phyloP scores from a whole-genome alignment of 2,888 invertebrate species.

The Rhogogaster chlorosoma region DNA sequence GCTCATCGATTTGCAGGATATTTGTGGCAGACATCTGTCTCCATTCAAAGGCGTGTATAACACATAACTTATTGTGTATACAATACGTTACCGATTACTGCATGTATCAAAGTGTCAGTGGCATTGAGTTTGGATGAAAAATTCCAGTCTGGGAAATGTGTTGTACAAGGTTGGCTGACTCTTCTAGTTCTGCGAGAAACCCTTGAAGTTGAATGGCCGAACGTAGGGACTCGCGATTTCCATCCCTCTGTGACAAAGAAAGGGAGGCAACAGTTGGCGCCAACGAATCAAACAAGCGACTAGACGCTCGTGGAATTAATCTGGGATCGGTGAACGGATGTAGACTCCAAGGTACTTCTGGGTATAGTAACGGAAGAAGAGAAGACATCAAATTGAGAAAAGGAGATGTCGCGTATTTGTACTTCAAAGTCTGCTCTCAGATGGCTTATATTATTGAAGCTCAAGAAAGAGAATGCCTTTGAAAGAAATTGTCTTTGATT shows the following conservation, averaged over 20 bases:
- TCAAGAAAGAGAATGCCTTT: not conserved
- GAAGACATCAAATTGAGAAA: not conserved
- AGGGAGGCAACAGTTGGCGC: conserved; percentile 8
- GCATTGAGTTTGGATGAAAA: not conserved
- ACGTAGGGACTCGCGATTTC: not conserved
- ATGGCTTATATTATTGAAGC: not conserved
- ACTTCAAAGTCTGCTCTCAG: not conserved
- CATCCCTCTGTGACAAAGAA: not conserved
- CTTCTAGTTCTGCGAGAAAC: not conserved
- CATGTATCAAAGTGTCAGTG: not conserved
- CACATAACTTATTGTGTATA: not conserved
- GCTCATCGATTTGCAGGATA: not conserved
- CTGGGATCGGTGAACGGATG: not conserved
- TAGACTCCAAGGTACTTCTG: not conserved
- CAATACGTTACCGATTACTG: conserved; percentile 17
- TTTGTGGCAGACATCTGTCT: not conserved
- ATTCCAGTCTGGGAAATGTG: not conserved
- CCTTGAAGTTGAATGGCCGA: not conserved
- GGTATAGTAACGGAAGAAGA: not conserved
- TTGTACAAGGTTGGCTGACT: not conserved
- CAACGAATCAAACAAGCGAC: not conserved
- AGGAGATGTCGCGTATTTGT: not conserved
- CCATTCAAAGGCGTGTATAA: not conserved
- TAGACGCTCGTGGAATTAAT: conserved; percentile 15
- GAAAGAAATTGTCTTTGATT: not conserved